phyloP scores from a whole-genome alignment of 2,797 vertebrate species.

The Morelia viridis region DNA sequence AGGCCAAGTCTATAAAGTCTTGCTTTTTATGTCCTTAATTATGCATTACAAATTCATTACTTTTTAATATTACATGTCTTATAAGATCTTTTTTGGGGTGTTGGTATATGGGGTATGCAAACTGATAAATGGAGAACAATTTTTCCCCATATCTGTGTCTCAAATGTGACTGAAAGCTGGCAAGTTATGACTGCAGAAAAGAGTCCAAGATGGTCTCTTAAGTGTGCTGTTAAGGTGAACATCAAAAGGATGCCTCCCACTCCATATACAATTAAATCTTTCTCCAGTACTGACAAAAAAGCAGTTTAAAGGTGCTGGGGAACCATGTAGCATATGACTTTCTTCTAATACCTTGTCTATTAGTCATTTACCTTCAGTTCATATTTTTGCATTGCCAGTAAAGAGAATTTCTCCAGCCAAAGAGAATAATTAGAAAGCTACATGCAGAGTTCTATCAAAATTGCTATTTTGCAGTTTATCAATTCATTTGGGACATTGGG shows the following conservation, averaged over 20 bases:
- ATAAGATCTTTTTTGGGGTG: not conserved
- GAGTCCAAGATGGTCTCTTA: not conserved
- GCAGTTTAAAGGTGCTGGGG: not conserved
- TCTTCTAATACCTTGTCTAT: not conserved
- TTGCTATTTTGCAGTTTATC: not conserved
- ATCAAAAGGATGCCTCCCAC: not conserved
- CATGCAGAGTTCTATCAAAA: not conserved
- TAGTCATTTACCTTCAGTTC: not conserved
- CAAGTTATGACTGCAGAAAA: not conserved
- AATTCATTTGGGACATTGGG: not conserved
- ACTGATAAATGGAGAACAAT: not conserved
- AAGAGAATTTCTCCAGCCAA: not conserved
- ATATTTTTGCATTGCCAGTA: not conserved
- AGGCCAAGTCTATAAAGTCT: not conserved
- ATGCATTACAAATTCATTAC: not conserved
- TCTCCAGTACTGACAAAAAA: not conserved
- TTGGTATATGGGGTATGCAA: not conserved
- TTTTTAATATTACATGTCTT: constrained; percentile 10
- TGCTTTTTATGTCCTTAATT: not conserved
- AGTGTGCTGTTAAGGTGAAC: not conserved
- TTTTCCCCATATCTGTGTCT: not conserved
- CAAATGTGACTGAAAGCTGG: not conserved
- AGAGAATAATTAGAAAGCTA: not conserved
- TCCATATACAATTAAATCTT: not conserved
- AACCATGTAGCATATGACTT: not conserved